A percentile compares a stretch with the other conserved stretches of the same genome.
Conservation (phyloP, 2,888 invertebrate species). For the Spodoptera picta region DNA sequence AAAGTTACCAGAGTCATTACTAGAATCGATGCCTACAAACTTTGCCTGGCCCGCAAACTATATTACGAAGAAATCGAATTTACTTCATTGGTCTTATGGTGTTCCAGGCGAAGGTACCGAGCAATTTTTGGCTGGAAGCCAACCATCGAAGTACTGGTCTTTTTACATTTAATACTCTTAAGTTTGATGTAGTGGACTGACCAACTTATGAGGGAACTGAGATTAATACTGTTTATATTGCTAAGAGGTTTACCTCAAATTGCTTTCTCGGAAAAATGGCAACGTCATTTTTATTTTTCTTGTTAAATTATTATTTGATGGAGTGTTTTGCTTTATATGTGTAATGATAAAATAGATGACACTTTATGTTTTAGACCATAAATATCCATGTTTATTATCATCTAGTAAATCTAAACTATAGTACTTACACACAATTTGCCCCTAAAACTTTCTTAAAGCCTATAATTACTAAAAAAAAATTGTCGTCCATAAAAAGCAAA, state of each 20-base stretch:
- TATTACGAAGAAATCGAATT: constrained; percentile 58
- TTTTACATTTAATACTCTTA: constrained; percentile 85
- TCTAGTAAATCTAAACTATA: neutral
- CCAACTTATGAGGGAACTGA: constrained; percentile 72
- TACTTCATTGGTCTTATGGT: constrained; percentile 60
- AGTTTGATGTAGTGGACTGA: constrained; percentile 80
- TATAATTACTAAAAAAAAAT: neutral
- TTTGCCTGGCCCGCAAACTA: constrained; percentile 47
- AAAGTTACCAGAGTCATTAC: constrained; percentile 50
- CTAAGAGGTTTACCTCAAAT: constrained; percentile 79
- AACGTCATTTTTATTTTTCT: constrained; percentile 52
- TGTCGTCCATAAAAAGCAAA: constrained; percentile 3
- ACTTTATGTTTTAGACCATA: no score
- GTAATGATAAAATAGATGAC: neutral
- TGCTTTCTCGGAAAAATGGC: constrained; percentile 62
- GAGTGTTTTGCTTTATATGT: neutral
- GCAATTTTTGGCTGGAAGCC: constrained; percentile 72
- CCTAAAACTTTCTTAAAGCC: neutral
- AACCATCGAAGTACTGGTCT: constrained; percentile 68
- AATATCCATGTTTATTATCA: neutral
- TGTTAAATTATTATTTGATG: constrained; percentile 16
- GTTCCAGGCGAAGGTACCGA: constrained; percentile 55
- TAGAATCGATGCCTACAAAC: constrained; percentile 48
- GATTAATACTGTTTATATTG: constrained; percentile 82
- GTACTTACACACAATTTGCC: no score